These are phyloP conservation scores for Lutraria lutraria DNA, from an alignment of 2,888 invertebrate species.

Conservation along the genomic window DNA sequence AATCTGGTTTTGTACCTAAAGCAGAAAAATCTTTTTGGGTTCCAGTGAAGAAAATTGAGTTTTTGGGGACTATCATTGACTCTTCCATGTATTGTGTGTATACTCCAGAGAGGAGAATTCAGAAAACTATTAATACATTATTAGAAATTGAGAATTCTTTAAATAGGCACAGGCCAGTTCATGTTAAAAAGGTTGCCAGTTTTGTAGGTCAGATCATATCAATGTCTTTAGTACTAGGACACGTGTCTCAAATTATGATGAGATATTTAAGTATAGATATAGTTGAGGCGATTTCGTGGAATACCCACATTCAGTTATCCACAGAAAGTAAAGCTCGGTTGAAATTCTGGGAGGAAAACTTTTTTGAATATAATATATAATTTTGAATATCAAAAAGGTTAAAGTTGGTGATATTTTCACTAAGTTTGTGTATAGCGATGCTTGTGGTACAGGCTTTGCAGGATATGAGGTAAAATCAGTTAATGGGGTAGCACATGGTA, in stretches of 20 bases:
- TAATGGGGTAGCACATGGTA: slow-evolving; percentile 48
- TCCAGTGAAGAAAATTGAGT: slow-evolving; percentile 41
- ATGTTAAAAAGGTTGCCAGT: slow-evolving; percentile 51
- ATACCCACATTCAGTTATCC: slow-evolving; percentile 25
- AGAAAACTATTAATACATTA: slow-evolving; percentile 38
- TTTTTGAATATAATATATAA: too few species aligned
- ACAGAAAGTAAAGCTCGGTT: slow-evolving; percentile 45
- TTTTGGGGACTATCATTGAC: slow-evolving; percentile 42
- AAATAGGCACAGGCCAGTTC: slow-evolving; percentile 16
- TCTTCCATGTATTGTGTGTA: slow-evolving; percentile 22
- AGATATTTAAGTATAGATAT: slow-evolving; percentile 57
- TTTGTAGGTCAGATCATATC: slow-evolving; percentile 67
- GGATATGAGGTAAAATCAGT: slow-evolving; percentile 42
- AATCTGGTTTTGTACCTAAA: slow-evolving; percentile 57
- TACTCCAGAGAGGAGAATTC: slow-evolving; percentile 40
- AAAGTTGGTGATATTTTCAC: background rate
- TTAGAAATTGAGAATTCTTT: slow-evolving; percentile 2
- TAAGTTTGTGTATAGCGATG: slow-evolving; percentile 53
- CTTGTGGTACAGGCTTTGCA: slow-evolving; percentile 46
- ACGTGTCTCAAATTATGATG: slow-evolving; percentile 58
- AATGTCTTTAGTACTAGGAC: slow-evolving; percentile 53
- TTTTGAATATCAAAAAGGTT: slow-evolving; percentile 36
- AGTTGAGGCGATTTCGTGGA: slow-evolving; percentile 13
- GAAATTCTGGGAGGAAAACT: slow-evolving; percentile 38
- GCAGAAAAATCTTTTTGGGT: slow-evolving; percentile 51